Percentiles rank a stretch among this genome's conserved stretches.
Conservation (phyloP, 2,888 invertebrate genomes). For the Leucoma salicis region DNA sequence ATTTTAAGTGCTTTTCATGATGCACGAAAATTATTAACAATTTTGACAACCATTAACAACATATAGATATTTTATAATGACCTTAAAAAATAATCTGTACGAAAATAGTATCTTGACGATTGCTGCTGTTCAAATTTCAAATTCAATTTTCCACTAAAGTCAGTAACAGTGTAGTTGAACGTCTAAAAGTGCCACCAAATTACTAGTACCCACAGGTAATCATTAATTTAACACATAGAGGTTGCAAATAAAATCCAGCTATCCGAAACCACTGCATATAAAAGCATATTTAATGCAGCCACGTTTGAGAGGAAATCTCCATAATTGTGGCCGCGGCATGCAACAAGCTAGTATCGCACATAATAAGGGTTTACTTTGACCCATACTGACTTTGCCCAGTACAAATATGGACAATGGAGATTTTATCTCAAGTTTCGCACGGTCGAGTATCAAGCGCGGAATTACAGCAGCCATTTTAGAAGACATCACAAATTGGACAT, state of each 20-base stretch:
- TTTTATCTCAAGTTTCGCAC: slow-evolving; percentile 64
- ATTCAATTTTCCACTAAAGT: too few relatives aligned
- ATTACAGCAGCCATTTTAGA: slow-evolving; percentile 45
- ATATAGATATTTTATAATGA: too few relatives aligned
- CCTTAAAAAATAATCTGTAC: too few relatives aligned
- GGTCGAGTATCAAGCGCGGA: slow-evolving; percentile 47
- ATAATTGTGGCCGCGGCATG: slow-evolving; percentile 48
- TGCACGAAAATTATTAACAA: too few relatives aligned
- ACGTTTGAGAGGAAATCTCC: slow-evolving; percentile 46
- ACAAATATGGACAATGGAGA: slow-evolving; percentile 62
- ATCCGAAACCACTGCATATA: slow-evolving; percentile 26
- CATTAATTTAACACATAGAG: not conserved
- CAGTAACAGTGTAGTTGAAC: too few relatives aligned
- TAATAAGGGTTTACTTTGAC: slow-evolving; percentile 67
- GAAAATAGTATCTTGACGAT: too few relatives aligned
- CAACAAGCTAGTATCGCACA: slow-evolving; percentile 42
- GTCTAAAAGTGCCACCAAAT: too few relatives aligned
- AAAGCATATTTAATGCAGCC: slow-evolving; percentile 30
- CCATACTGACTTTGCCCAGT: slow-evolving; percentile 48
- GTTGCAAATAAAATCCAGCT: slow-evolving; percentile 10
- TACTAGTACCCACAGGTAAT: not conserved
- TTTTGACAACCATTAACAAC: too few relatives aligned
- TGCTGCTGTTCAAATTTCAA: too few relatives aligned
- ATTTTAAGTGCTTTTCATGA: too few relatives aligned
- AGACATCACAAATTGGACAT: slow-evolving; percentile 37